A percentile compares a stretch with the other conserved stretches of the same genome.
Conservation (phyloP, 2,113 vertebrate genomes). For the Leptocoma aspasia region DNA sequence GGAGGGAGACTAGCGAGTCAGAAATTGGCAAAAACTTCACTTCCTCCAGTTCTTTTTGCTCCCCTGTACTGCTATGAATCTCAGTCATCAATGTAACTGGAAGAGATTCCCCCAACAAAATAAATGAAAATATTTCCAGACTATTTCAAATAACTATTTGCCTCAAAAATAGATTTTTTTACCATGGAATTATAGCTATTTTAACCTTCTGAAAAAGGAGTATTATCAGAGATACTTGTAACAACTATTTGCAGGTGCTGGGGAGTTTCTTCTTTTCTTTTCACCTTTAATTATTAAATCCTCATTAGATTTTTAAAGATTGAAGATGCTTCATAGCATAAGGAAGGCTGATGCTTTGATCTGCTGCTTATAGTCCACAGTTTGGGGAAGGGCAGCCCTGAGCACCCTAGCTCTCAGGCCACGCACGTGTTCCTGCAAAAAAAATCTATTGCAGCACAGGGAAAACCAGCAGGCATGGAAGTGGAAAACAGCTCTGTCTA, state of each 20-base stretch:
- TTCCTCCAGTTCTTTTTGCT: neutral
- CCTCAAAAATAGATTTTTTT: neutral
- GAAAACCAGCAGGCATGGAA: neutral
- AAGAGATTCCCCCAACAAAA: neutral
- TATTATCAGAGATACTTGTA: neutral
- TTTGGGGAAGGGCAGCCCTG: neutral
- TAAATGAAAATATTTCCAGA: neutral
- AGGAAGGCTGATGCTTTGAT: neutral
- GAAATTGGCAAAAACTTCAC: fast-evolving
- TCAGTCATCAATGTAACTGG: neutral
- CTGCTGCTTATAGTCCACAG: neutral
- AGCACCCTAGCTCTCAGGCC: neutral
- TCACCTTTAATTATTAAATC: neutral
- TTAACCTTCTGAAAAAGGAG: neutral
- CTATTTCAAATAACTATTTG: neutral
- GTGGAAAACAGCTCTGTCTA: neutral
- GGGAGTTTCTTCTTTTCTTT: neutral
- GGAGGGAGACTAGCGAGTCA: neutral
- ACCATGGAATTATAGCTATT: neutral
- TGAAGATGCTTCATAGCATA: neutral
- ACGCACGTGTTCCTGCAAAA: fast-evolving
- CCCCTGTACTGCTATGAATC: neutral
- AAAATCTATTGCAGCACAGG: fast-evolving
- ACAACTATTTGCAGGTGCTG: neutral
- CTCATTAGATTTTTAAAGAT: neutral